Conservation (phyloP, 2,797 vertebrate genomes). For the Pseudotriccus pelzelni region DNA sequence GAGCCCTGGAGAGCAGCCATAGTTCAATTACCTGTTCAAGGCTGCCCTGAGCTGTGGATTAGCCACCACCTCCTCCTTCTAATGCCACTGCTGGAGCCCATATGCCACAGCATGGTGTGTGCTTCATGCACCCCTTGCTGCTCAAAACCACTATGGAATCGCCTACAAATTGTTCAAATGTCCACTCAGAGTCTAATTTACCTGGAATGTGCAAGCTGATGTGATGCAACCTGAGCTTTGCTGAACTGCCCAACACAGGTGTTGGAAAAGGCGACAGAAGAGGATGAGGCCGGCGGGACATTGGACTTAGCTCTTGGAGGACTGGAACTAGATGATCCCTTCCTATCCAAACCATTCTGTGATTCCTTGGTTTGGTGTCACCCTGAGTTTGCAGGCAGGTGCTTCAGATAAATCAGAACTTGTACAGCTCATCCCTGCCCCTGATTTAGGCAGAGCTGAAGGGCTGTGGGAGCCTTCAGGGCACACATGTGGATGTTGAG, state of each 20-base stretch:
- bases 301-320: not conserved
- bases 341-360: not conserved
- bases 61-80: not conserved
- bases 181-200: not conserved
- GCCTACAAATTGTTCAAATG: not conserved
- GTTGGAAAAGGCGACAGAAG: not conserved
- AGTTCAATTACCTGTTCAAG: not conserved
- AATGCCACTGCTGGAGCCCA: not conserved
- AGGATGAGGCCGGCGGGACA: not conserved
- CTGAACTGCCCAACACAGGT: not conserved
- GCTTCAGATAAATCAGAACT: not conserved
- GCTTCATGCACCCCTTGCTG: not conserved
- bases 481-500: not conserved
- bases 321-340: not conserved
- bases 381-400: not conserved
- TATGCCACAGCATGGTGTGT: accelerated
- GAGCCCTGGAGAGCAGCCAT: not conserved
- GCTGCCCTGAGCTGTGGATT: not conserved
- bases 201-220: not conserved
- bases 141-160: not conserved
- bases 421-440: not conserved
- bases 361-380: not conserved
- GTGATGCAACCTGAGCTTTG: not conserved
- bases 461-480: not conserved
- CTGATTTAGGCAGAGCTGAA: not conserved